Evolutionary conservation across 2,888 invertebrate genomes (phyloP).

Genomic region (Fragum fragum): DNA sequence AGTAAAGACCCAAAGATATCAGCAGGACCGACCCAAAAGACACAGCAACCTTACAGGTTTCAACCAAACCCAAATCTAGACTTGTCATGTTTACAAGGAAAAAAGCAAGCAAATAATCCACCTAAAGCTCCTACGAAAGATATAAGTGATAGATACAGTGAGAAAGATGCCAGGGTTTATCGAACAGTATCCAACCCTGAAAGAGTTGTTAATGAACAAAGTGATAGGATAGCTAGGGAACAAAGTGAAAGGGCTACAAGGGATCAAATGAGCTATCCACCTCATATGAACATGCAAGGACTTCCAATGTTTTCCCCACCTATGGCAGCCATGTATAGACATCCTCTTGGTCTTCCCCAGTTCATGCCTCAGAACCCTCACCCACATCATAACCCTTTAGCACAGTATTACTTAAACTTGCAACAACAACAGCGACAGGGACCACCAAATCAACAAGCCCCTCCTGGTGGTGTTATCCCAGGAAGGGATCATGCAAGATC

Average conservation of each 20-base stretch:
- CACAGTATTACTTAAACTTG: conserved; percentile 49
- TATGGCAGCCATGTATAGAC: conserved; percentile 42
- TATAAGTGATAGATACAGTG: background rate
- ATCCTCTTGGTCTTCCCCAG: conserved; percentile 24
- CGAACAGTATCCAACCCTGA: background rate
- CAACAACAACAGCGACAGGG: conserved; percentile 23
- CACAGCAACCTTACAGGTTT: conserved; percentile 51
- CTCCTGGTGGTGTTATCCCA: conserved; percentile 15
- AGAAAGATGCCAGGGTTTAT: background rate
- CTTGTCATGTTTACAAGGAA: background rate
- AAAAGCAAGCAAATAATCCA: background rate
- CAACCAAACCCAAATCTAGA: conserved; percentile 42
- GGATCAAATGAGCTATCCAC: conserved; percentile 35
- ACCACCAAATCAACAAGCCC: conserved; percentile 39
- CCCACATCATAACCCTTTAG: conserved; percentile 45
- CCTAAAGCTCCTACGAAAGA: background rate
- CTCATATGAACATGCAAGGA: conserved; percentile 36
- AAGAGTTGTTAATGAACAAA: background rate
- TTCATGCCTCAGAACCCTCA: conserved; percentile 11
- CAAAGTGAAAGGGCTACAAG: background rate
- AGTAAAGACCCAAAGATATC: background rate
- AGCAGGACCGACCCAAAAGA: background rate
- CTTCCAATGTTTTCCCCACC: conserved; percentile 49
- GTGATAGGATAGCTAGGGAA: background rate
- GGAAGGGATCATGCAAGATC: conserved; percentile 36